Evolutionary conservation across 2,888 invertebrate genomes (phyloP).

Genomic region (Ornithoptera alexandrae): DNA sequence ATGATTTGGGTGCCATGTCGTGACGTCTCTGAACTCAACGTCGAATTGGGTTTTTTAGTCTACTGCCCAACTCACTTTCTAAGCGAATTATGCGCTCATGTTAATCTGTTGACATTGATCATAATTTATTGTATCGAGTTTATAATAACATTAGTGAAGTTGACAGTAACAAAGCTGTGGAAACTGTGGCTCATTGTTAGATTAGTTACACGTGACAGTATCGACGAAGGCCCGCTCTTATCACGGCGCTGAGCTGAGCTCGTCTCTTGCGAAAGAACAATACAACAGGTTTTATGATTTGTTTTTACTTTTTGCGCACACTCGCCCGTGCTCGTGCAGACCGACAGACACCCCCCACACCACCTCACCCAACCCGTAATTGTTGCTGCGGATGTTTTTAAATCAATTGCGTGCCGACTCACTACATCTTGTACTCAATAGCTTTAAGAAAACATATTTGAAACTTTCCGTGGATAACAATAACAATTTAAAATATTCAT

Average conservation of each 20-base stretch:
- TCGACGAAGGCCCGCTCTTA: conserved; percentile 57
- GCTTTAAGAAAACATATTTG: not conserved
- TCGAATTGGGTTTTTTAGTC: conserved; percentile 54
- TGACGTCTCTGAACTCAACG: conserved; percentile 54
- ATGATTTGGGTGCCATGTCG: conserved; percentile 64
- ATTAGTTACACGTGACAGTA: conserved; percentile 52
- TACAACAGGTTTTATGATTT: conserved; percentile 72
- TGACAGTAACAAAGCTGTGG: conserved; percentile 13
- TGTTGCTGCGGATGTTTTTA: conserved; percentile 55
- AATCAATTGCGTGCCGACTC: conserved; percentile 28
- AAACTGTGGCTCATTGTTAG: conserved; percentile 29
- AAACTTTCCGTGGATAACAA: not conserved
- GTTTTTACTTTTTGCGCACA: conserved; percentile 62
- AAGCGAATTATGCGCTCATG: conserved; percentile 43
- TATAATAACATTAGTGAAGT: conserved; percentile 17
- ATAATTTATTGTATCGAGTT: conserved; percentile 16
- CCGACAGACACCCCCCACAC: conserved; percentile 7
- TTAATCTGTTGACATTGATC: conserved; percentile 22
- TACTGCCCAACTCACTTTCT: conserved; percentile 58
- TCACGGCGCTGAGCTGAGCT: conserved; percentile 53
- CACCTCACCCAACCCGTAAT: conserved; percentile 40
- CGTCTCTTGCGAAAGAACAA: conserved; percentile 69
- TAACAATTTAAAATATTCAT: not conserved
- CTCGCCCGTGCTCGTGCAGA: conserved; percentile 43
- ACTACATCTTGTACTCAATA: not conserved